Base-by-base conservation (phyloP, 2,888 invertebrate species). In the Itoplectis maculator region DNA sequence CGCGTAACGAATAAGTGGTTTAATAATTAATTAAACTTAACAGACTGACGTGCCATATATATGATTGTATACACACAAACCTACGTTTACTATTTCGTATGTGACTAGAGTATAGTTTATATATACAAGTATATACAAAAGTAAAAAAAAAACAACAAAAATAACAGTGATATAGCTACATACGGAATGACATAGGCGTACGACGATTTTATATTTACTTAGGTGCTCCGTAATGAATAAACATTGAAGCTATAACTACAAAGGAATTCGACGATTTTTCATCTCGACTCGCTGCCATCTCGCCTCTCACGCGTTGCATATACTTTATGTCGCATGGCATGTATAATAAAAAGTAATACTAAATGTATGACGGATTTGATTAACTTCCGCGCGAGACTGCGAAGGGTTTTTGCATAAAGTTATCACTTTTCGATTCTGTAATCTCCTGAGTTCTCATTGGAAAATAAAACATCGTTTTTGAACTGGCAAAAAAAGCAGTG, bases 21-120 rank as follows among this genome's bases (percentile, higher is more conserved):
- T 49, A 49, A 66, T 89, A 89, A 91, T 86, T 90, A 89, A 90
- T 89, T 90, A 89, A 91, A 89, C 90, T 88, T 91, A 89, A 91
- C 92, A 92, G 92, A 92, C 92, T 92, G 92, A 92, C 90, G 92
- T 92, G 92, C 91, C 91, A 92, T 92, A 91, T 90, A 89, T 90
- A 86, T 86, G 87, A 87, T 85, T 87, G 87, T 87, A 87, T 87
- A 87, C 84, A 85, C 85, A 87, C 88, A 87, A 88, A 89, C 90
- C 90, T 90, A 90, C 88, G 87, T 89, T 88, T 89, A 90, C 86
- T 89, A 89, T 90, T 90, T 90, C 90, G 86, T 90, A 90, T 89
- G 89, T 89, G 89, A 90, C 89, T 90, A 90, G 90, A 89, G 75
- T 84, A 88, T 90, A 90, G 90, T 87, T 89, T 90, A 86, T 90